A percentile compares a stretch with the other conserved stretches of the same genome.
Conservation (phyloP, 2,113 vertebrate genomes). For the Pteropus alecto region DNA sequence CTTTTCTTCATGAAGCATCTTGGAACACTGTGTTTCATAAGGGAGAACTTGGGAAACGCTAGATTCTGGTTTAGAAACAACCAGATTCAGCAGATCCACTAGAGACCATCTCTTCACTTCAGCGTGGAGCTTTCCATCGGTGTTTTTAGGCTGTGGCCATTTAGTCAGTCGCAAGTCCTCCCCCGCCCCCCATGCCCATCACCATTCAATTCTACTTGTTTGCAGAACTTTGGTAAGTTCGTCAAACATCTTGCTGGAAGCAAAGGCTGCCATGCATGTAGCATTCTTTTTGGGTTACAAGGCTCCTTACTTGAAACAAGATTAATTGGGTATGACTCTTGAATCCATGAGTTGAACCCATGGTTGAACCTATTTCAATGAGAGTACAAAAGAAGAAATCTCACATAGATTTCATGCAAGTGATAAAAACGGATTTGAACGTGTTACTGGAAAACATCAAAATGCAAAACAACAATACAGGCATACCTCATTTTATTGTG, state of each 20-base stretch:
- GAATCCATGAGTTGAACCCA: not conserved
- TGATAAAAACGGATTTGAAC: not conserved
- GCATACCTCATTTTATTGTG: too few relatives aligned
- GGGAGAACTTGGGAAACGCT: not conserved
- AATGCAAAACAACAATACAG: not conserved
- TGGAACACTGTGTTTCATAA: not conserved
- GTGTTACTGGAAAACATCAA: not conserved
- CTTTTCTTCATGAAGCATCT: not conserved
- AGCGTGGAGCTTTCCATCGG: not conserved
- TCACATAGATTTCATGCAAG: not conserved
- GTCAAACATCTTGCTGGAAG: not conserved
- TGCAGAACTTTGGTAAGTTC: not conserved
- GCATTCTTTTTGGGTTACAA: not conserved
- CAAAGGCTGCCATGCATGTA: not conserved
- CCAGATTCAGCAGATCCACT: not conserved
- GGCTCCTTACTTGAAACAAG: not conserved
- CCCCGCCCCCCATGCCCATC: too few relatives aligned
- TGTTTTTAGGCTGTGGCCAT: not conserved
- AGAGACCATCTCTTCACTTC: not conserved
- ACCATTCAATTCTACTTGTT: not conserved
- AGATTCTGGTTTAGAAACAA: not conserved
- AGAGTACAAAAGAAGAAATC: not conserved
- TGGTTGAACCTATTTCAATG: not conserved
- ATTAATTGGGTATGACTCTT: not conserved
- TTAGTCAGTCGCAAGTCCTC: not conserved